Percentiles rank a stretch among this genome's conserved stretches.
phyloP scores from a whole-genome alignment of 2,888 invertebrate genomes.

The Sepioteuthis lessoniana region DNA sequence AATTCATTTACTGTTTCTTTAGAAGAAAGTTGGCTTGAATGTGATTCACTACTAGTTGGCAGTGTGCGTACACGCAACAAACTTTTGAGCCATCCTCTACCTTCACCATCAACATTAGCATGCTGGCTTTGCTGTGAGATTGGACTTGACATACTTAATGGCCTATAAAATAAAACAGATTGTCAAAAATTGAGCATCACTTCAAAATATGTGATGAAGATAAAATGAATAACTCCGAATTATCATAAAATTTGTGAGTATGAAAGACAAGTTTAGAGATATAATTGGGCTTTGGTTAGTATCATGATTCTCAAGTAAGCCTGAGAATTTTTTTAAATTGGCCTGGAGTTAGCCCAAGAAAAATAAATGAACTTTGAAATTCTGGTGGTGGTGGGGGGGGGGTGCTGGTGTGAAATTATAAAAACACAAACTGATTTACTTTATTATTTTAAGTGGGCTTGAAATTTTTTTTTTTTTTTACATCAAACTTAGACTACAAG shows the following conservation, averaged over 20 bases:
- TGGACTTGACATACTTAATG: background rate
- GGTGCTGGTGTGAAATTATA: too few relatives aligned
- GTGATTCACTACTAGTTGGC: constrained; percentile 95
- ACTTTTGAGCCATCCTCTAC: constrained; percentile 86
- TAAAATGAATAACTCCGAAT: background rate
- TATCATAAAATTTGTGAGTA: background rate
- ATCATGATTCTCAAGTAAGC: too few relatives aligned
- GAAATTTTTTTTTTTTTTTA: too few relatives aligned
- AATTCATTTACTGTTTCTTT: constrained; percentile 96
- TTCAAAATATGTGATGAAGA: background rate
- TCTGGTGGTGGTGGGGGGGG: too few relatives aligned
- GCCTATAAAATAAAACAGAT: background rate
- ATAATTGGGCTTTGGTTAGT: background rate
- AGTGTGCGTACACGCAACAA: constrained; percentile 87
- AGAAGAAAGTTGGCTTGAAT: constrained; percentile 96
- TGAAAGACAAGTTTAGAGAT: background rate
- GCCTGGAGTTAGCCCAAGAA: too few relatives aligned
- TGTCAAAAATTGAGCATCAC: background rate
- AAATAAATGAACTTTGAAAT: too few relatives aligned
- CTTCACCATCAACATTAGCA: constrained; percentile 75
- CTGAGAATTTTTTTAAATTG: too few relatives aligned
- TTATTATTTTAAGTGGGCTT: too few relatives aligned
- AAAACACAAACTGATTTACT: too few relatives aligned
- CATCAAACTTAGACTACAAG: too few relatives aligned
- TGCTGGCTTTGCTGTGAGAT: background rate